These are phyloP conservation scores for Calliscelio sp. DNA, from an alignment of 2,888 invertebrate species.

Conservation along the genomic window DNA sequence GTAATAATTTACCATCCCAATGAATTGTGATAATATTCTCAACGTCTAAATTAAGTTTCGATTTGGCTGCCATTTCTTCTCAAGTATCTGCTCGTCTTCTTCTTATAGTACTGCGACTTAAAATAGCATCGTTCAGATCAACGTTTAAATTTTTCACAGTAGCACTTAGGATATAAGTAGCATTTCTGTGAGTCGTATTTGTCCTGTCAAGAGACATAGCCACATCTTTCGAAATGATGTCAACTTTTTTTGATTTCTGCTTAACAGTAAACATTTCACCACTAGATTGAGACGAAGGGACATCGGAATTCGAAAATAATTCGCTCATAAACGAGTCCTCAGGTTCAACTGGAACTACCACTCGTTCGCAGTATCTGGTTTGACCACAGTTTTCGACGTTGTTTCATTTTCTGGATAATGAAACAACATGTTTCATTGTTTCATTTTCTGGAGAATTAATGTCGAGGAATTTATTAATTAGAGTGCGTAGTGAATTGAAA, in stretches of 20 bases:
- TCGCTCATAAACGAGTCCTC: too few relatives aligned
- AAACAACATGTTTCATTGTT: too few relatives aligned
- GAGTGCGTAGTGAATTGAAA: too few relatives aligned
- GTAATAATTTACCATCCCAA: constrained; percentile 6
- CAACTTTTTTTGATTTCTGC: not conserved
- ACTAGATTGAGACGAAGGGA: constrained; percentile 1
- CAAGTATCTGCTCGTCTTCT: not conserved
- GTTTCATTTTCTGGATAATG: too few relatives aligned
- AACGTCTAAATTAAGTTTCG: not conserved
- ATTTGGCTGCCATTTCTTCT: not conserved
- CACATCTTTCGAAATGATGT: constrained; percentile 1
- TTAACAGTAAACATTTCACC: not conserved
- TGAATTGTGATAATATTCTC: not conserved
- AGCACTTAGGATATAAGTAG: constrained; percentile 3
- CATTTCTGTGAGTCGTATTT: constrained; percentile 5
- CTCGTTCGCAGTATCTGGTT: too few relatives aligned
- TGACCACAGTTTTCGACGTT: too few relatives aligned
- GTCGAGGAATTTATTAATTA: too few relatives aligned
- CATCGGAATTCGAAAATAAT: too few relatives aligned
- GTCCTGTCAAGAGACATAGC: constrained; percentile 10
- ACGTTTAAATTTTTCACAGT: not conserved
- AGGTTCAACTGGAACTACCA: too few relatives aligned
- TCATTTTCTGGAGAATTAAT: too few relatives aligned
- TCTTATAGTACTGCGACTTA: not conserved
- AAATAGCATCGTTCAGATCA: not conserved